Conservation (phyloP, 2,888 invertebrate genomes). For the Nemotelus nigrinus region DNA sequence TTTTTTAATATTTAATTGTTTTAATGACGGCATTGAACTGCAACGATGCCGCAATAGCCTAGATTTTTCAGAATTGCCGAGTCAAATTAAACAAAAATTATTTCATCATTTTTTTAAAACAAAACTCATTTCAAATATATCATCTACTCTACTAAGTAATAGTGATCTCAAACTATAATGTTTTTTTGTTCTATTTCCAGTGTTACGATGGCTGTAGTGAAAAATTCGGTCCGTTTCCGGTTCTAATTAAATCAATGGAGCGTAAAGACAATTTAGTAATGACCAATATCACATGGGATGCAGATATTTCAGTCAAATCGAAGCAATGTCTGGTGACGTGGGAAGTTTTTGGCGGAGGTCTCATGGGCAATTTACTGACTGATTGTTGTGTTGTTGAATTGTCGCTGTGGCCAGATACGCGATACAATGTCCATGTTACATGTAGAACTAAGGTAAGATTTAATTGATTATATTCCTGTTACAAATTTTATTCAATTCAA, state of each 20-base stretch:
- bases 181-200: constrained; percentile 52
- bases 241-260: constrained; percentile 58
- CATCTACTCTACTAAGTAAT: no score
- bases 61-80: no score
- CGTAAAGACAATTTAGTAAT: constrained; percentile 58
- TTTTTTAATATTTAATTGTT: no score
- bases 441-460: constrained; percentile 61
- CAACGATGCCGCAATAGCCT: no score
- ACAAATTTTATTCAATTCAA: no score
- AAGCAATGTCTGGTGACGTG: constrained; percentile 80
- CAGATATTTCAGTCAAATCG: constrained; percentile 58
- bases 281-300: constrained; percentile 59
- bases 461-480: no score
- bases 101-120: no score
- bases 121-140: no score
- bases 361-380: constrained; percentile 83
- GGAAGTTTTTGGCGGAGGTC: constrained; percentile 84
- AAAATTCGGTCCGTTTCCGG: constrained; percentile 56
- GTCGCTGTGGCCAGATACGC: constrained; percentile 82
- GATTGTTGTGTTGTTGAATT: constrained; percentile 82
- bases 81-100: no score
- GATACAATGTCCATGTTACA: constrained; percentile 81
- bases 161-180: background rate
- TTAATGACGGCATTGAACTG: no score
- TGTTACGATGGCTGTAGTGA: constrained; percentile 61